Conservation (phyloP, 2,113 vertebrate genomes). For the Sialia sialis region DNA sequence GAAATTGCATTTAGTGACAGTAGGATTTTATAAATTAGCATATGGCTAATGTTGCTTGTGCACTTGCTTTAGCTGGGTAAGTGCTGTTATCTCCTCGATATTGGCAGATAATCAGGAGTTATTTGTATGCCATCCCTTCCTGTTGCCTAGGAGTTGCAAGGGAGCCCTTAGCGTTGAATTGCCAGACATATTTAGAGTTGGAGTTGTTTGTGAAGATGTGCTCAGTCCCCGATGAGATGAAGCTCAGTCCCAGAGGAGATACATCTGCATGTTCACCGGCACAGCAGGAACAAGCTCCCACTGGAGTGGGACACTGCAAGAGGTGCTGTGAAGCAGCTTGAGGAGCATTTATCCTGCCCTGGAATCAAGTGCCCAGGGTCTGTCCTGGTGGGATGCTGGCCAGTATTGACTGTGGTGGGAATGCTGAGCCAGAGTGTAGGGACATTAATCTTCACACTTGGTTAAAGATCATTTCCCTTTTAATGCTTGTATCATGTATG, state of each 20-base stretch:
- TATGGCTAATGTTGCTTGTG: background rate
- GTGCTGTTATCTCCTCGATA: rapidly evolving
- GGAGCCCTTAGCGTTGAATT: background rate
- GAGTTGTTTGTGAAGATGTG: background rate
- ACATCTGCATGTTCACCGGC: rapidly evolving
- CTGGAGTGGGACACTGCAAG: background rate
- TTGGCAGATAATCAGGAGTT: background rate
- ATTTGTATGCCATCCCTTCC: background rate
- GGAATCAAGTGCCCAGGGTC: background rate
- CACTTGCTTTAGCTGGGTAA: background rate
- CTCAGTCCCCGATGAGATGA: background rate
- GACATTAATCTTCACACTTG: background rate
- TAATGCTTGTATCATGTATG: background rate
- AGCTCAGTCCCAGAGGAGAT: background rate
- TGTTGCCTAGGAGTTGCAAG: background rate
- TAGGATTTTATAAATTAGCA: background rate
- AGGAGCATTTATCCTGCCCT: background rate
- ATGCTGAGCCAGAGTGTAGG: rapidly evolving
- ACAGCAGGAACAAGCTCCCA: background rate
- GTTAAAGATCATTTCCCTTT: background rate
- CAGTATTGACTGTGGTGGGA: rapidly evolving
- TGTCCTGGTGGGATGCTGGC: rapidly evolving
- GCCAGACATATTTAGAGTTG: background rate
- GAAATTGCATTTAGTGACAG: background rate
- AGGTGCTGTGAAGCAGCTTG: background rate